A percentile compares a stretch with the other conserved stretches of the same genome.
Conservation (phyloP, 1,140 invertebrate genomes). For the Bombus soroeensis region DNA sequence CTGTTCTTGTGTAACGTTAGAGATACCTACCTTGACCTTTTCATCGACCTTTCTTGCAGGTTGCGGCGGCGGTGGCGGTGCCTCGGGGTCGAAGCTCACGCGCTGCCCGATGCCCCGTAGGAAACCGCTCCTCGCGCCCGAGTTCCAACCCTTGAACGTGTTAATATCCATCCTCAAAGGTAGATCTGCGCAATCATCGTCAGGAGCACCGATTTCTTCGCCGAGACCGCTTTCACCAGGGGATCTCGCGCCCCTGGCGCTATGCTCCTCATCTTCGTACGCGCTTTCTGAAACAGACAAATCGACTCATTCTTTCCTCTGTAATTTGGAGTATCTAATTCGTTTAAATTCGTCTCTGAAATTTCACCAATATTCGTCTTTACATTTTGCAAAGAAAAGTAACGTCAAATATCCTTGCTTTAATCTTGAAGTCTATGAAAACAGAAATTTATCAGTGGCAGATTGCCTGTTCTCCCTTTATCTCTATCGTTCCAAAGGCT, state of each 20-base stretch:
- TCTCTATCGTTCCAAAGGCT: no score
- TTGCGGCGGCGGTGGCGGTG: slow-evolving; percentile 70
- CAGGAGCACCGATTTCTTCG: slow-evolving; percentile 71
- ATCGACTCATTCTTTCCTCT: background rate
- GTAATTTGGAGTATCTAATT: no score
- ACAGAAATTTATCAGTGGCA: no score
- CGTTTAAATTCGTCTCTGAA: no score
- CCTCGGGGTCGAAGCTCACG: slow-evolving; percentile 79
- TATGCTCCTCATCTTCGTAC: slow-evolving; percentile 79
- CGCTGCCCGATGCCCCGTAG: slow-evolving; percentile 69
- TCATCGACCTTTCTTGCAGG: slow-evolving; percentile 83
- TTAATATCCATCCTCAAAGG: slow-evolving; percentile 70
- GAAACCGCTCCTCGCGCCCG: slow-evolving; percentile 69
- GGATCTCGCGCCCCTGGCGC: slow-evolving; percentile 71
- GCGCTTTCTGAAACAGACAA: slow-evolving; percentile 76
- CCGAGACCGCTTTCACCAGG: slow-evolving; percentile 75
- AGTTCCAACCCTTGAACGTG: slow-evolving; percentile 41
- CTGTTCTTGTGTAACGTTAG: background rate
- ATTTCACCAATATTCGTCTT: no score
- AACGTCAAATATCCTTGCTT: no score
- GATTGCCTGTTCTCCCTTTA: no score
- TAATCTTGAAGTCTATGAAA: no score
- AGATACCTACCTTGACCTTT: slow-evolving; percentile 83
- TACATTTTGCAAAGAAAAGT: no score
- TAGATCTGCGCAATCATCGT: slow-evolving; percentile 40